These are phyloP conservation scores for Bubo bubo DNA, from an alignment of 2,113 vertebrate species.

Conservation along the genomic window DNA sequence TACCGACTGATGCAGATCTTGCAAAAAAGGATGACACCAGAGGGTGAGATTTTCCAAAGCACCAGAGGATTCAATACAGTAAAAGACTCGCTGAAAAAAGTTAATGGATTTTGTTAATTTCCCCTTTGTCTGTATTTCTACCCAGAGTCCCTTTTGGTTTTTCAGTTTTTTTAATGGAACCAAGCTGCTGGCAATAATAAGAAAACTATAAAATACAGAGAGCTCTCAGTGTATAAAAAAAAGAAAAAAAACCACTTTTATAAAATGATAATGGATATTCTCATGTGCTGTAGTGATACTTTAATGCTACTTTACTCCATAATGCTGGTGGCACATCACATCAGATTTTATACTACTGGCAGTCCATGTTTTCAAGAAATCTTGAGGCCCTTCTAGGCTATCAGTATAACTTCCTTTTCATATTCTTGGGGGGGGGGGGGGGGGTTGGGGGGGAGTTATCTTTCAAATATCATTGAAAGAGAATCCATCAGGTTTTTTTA, in stretches of 20 bases:
- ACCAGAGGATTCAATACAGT: neutral
- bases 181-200: neutral
- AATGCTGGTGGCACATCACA: neutral
- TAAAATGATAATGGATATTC: neutral
- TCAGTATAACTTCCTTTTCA: neutral
- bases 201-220: neutral
- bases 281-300: neutral
- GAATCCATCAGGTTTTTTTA: neutral
- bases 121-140: neutral
- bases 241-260: neutral
- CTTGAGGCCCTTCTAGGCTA: neutral
- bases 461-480: neutral
- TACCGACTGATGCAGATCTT: neutral
- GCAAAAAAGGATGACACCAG: neutral
- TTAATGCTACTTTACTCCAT: neutral
- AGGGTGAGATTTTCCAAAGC: neutral
- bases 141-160: neutral
- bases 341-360: neutral
- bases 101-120: conserved; percentile 46
- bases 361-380: neutral
- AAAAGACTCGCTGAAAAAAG: neutral
- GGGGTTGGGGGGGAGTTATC: too few relatives aligned
- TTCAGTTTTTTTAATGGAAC: neutral
- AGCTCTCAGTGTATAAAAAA: neutral
- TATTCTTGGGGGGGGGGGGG: neutral